A percentile compares a stretch with the other conserved stretches of the same genome.
Evolutionary conservation across 2,888 invertebrate genomes (phyloP).

Genomic region (Archips xylosteana): DNA sequence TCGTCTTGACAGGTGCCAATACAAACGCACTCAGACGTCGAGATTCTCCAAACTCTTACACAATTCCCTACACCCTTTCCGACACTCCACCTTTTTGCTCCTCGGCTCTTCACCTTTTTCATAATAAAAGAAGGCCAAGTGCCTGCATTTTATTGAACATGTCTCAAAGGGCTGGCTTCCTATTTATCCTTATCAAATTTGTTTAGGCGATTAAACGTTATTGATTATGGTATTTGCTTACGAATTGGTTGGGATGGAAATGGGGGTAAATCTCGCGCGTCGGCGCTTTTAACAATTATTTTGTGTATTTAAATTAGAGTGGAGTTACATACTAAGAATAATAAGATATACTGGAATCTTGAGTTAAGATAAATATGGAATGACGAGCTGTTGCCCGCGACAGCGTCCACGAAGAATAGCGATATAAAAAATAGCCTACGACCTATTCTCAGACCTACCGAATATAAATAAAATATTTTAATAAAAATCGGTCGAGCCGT

Average conservation of each 20-base stretch:
- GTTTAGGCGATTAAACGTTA: slow-evolving; percentile 19
- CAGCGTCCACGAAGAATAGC: no score
- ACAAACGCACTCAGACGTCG: slow-evolving; percentile 66
- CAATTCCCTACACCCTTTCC: slow-evolving; percentile 70
- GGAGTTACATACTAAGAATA: not conserved
- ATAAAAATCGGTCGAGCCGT: no score
- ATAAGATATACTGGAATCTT: not conserved
- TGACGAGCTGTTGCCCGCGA: no score
- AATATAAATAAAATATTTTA: no score
- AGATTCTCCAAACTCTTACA: slow-evolving; percentile 71
- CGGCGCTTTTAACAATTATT: not conserved
- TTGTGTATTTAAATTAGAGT: not conserved
- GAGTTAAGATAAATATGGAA: no score
- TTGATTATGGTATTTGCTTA: slow-evolving; percentile 12
- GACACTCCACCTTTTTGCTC: slow-evolving; percentile 68
- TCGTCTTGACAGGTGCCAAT: slow-evolving; percentile 58
- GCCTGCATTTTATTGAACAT: slow-evolving; percentile 66
- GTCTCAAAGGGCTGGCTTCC: slow-evolving; percentile 57
- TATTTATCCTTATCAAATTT: slow-evolving; percentile 43
- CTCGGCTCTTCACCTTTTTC: slow-evolving; percentile 72
- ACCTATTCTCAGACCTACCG: no score
- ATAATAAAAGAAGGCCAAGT: slow-evolving; percentile 75
- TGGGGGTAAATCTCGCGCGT: not conserved
- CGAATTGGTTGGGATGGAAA: not conserved
- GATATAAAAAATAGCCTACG: no score